Base-by-base conservation (phyloP, 2,797 vertebrate species). In the Psittacula echo region DNA sequence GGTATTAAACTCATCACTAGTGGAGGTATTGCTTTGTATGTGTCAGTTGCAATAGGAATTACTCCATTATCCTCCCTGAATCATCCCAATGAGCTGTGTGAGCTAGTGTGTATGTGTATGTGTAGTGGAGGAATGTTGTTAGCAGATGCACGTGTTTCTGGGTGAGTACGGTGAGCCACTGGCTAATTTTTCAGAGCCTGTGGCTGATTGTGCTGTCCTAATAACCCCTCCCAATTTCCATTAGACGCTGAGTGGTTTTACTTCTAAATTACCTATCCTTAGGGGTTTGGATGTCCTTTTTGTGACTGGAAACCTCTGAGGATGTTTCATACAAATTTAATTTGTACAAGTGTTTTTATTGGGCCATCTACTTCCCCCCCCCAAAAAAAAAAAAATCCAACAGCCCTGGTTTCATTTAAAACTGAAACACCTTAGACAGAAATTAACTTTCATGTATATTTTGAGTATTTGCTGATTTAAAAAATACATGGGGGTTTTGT, bases 241-340 rank as follows among this genome's bases (percentile, higher is more conserved):
- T 51, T 61, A 72, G 37, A 41, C 6, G 18, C 11, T 61, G 41
- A 24, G 4, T 64, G 7, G 18, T 81, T 88, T 64, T 78, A 56
- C n/a, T 74, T 93, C 47, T 39, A 53, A 65, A 41, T 61, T 76
- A 60, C 24, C 5, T 20, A 0, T 72, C 42, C 30, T 51, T 56
- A 18, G 4, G 24, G 13, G 1, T 67, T 77, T 68, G 20, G 9
- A 37, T 86, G 22, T 47, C 0, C 0, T 53, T 62, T 80, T 44
- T 2, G 4, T 80, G 56, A 47, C 47, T 47, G 62, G 16, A 74
- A 84, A n/a, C 13, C 6, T 60, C 34, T 41, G 54, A 67, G n/a
- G 10, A 75, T 61, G 10, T 51, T 88, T 44, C 27, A 7, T 64
- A 34, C 13, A 58, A 34, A 58, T 90, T 82, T 54, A 64, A 54